Conservation (phyloP, 2,797 vertebrate species). For the Ptychadena robeensis region DNA sequence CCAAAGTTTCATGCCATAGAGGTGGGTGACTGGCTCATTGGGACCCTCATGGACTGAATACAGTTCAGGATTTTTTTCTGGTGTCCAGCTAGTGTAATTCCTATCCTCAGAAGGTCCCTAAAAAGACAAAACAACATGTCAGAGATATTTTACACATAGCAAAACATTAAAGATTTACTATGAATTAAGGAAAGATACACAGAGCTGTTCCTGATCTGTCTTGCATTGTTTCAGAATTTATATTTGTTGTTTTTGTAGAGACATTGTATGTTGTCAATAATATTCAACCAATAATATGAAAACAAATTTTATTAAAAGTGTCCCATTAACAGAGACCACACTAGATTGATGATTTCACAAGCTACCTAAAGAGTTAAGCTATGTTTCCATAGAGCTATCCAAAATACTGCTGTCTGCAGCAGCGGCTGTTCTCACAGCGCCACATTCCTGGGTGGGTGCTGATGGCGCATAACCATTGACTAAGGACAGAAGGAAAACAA, state of each 20-base stretch:
- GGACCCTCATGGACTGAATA: conserved; percentile 94
- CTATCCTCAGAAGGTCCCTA: conserved; percentile 98
- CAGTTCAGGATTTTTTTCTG: conserved; percentile 99
- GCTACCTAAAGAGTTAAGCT: too few relatives aligned
- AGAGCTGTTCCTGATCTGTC: background rate
- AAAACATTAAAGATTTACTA: background rate
- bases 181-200: background rate
- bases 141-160: background rate
- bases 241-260: background rate
- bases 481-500: too few relatives aligned
- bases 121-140: conserved; percentile 63
- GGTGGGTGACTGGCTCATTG: conserved; percentile 92
- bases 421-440: too few relatives aligned
- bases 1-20: conserved; percentile 86
- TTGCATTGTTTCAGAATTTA: background rate
- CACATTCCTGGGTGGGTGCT: too few relatives aligned
- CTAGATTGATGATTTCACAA: too few relatives aligned
- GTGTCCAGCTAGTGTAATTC: conserved; percentile 95
- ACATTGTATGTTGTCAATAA: background rate
- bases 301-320: too few relatives aligned
- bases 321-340: too few relatives aligned
- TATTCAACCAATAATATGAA: too few relatives aligned
- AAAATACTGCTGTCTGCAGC: too few relatives aligned
- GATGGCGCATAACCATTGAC: too few relatives aligned
- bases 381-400: too few relatives aligned